A percentile compares a stretch with the other conserved stretches of the same genome.
Conservation (phyloP, 2,888 invertebrate species). For the Diarsia mendica region DNA sequence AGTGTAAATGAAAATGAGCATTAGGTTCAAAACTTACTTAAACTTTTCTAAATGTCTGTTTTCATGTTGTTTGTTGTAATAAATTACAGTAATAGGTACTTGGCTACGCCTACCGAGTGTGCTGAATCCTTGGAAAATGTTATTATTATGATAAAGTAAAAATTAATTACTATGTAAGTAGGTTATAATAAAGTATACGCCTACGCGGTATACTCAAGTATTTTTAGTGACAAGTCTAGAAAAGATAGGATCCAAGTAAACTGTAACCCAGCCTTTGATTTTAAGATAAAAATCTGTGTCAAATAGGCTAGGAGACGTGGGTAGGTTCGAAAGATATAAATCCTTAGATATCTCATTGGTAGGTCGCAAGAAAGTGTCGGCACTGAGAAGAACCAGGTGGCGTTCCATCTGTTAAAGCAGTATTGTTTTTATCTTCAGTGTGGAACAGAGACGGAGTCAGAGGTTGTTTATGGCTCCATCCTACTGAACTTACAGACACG, state of each 20-base stretch:
- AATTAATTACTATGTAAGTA: constrained; percentile 21
- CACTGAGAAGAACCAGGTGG: background rate
- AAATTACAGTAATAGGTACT: constrained; percentile 9
- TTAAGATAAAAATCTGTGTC: constrained; percentile 30
- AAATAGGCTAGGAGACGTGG: background rate
- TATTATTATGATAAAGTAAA: constrained; percentile 9
- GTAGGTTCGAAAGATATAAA: background rate
- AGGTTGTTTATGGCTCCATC: too few species aligned
- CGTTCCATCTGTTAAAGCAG: background rate
- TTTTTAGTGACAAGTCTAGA: background rate
- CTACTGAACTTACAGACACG: background rate
- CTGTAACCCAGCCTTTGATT: constrained; percentile 1
- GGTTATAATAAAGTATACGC: background rate
- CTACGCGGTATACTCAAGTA: background rate
- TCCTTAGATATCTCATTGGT: background rate
- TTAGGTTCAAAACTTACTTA: background rate
- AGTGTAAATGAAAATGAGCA: background rate
- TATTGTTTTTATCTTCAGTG: background rate
- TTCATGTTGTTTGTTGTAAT: background rate
- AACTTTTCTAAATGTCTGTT: background rate
- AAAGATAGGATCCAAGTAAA: constrained; percentile 1
- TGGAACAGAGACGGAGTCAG: background rate
- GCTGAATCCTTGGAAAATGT: constrained; percentile 3
- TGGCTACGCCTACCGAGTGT: background rate
- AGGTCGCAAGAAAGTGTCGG: background rate